Evolutionary conservation across 2,888 invertebrate genomes (phyloP), one percentile per base, ranked within the genome.

Genomic region (Orthonevra nobilis): DNA sequence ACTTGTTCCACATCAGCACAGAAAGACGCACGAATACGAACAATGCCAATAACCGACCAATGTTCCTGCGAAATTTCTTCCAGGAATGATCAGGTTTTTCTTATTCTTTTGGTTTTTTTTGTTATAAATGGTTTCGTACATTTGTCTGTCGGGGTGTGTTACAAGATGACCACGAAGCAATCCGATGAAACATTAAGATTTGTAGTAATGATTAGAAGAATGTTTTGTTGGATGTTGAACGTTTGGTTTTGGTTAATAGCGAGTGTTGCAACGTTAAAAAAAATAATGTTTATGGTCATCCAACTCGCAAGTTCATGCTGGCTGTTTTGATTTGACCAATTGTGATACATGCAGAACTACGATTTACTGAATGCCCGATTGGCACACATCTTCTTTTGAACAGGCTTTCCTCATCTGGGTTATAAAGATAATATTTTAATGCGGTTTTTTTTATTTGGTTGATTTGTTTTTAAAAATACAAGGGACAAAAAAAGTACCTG

Each of bases 31-130:
- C 32, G 30, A 32, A 14, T 32, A 48, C 74, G 63, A 74, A 81
- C 81, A 81, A 81, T 81, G 74, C 68, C 81, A 81, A 81, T 74
- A 81, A 81, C 81, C 81, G 56, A 74, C 61, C 81, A 63, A 74
- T 74, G 74, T 74, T 81, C 68, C 68, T 69, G 74, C 68, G 61
- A 61, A 74, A 74, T 81, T 81, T 38, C 58, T 81, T 81, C 81
- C 81, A 61, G 52, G 81, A 81, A 81, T 64, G 68, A 17, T 68
- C 63, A 64, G 58, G 32, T 46, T 30, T n/a, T 60, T 28, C 52
- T n/a, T n/a, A n/a, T 36, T 48, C 12, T 40, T n/a, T 54, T 12
- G 5, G 20, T 26, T 20, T 28, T 30, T 20, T 19, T 14, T 48
- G 44, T 42, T 77, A 58, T 46, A 38, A 17, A 23, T 19, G 44